Evolutionary conservation across 2,113 vertebrate genomes (phyloP), one percentile per base, ranked within the genome.

Genomic region (Spea bombifrons): DNA sequence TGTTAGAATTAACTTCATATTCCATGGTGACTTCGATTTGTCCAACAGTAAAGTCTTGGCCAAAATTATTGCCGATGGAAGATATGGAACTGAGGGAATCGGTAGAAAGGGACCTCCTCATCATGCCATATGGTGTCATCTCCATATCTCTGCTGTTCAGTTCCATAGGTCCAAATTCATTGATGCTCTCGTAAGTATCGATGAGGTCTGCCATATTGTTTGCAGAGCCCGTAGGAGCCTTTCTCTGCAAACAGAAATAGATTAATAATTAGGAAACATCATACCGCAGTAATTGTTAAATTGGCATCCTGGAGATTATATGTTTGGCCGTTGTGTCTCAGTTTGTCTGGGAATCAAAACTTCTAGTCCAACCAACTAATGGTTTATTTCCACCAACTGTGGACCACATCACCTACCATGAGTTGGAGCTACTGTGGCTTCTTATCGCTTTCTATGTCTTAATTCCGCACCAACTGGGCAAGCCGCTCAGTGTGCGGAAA

Each of bases 71-170:
- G 78, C 94, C 96, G 66, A 99, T 92, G 43, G 97, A 99, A 52
- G 97, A 99, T 88, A 99, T 87, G 80, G 96, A 99, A 88, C 93
- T 95, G 82, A 99, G 93, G 0, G 97, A 99, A 85, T 99, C 97
- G 0, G 94, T 95, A 0, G 96, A 99, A 79, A 96, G 78, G 47
- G 97, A 99, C 17, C 94, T 94, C 81, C 91, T 93, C 78, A 99
- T 80, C 45, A 91, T 88, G 12, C 92, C 91, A 0, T 89, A 92
- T 46, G 86, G 83, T 0, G 88, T 88, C 43, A 93, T 85, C 82
- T 97, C 95, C 85, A 95, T 84, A 76, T 98, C 97, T n/a, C 88
- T 90, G 87, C 88, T 90, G 94, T 97, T 96, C 88, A 98, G 87
- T 91, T 98, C 96, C 90, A 99, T 88, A 64, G 94, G 94, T 7